Evolutionary conservation across 2,113 vertebrate species (phyloP).

Genomic region (Gymnobelideus leadbeateri): DNA sequence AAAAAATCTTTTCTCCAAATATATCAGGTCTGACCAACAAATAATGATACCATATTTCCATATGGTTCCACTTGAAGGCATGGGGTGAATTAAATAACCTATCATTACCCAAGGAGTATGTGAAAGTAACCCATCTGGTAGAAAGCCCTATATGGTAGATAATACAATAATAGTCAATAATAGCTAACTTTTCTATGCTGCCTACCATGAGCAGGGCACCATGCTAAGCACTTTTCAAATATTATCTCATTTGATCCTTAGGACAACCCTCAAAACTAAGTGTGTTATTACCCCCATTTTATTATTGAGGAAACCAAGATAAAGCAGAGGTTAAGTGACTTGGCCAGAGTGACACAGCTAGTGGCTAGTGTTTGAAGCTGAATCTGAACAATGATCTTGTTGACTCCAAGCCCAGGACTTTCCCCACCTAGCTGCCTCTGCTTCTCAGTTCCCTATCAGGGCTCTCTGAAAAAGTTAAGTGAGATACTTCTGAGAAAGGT

Average conservation of each 20-base stretch:
- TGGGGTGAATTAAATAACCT: background rate
- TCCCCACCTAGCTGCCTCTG: background rate
- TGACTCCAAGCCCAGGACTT: background rate
- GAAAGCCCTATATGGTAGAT: background rate
- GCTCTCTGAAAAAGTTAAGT: background rate
- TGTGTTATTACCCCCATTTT: background rate
- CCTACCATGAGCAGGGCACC: background rate
- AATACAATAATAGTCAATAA: background rate
- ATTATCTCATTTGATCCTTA: background rate
- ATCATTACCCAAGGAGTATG: background rate
- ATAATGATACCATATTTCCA: background rate
- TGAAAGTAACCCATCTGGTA: background rate
- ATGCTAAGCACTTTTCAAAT: background rate
- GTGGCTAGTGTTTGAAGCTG: background rate
- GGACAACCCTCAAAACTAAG: background rate
- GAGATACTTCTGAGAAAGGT: background rate
- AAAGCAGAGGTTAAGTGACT: background rate
- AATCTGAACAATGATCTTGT: background rate
- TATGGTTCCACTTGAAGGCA: background rate
- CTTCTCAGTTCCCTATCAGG: background rate
- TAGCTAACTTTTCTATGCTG: background rate
- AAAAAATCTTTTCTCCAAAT: background rate
- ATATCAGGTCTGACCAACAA: background rate
- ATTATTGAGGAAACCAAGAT: background rate
- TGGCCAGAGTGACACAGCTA: background rate